phyloP scores from a whole-genome alignment of 2,113 vertebrate genomes.

The Stigmatopora argus region DNA sequence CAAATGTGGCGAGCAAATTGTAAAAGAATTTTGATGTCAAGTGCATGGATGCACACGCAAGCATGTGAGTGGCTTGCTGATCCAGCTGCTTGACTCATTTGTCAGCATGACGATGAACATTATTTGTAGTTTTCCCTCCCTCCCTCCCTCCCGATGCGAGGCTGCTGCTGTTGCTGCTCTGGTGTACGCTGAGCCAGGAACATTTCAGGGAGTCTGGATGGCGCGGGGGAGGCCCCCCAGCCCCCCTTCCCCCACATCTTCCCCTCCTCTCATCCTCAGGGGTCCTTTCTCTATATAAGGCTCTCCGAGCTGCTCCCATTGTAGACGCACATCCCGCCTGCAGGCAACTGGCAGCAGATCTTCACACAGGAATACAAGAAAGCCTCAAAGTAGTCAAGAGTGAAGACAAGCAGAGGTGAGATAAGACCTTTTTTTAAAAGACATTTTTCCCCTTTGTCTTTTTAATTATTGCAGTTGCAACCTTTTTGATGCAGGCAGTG shows the following conservation, averaged over 20 bases:
- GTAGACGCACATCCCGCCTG: conserved; percentile 36
- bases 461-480: neutral
- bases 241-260: conserved; percentile 21
- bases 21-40: neutral
- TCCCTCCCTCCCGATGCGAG: conserved; percentile 12
- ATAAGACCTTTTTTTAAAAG: neutral
- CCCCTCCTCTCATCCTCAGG: conserved; percentile 44
- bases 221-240: conserved; percentile 19
- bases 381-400: conserved; percentile 8
- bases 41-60: neutral
- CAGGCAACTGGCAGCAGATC: conserved; percentile 38
- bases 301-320: conserved; percentile 33
- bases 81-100: conserved; percentile 9
- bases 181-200: conserved; percentile 43
- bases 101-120: conserved; percentile 30
- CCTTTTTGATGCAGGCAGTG: neutral
- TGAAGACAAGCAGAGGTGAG: conserved; percentile 9
- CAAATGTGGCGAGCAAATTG: too few species aligned
- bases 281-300: conserved; percentile 75
- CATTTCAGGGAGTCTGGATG: conserved; percentile 36
- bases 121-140: conserved; percentile 18
- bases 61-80: neutral
- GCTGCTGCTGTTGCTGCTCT: conserved; percentile 13
- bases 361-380: conserved; percentile 44
- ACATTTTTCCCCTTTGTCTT: neutral